Percentiles rank a stretch among this genome's conserved stretches.
Evolutionary conservation across 2,888 invertebrate genomes (phyloP).

Genomic region (Pyralis farinalis): DNA sequence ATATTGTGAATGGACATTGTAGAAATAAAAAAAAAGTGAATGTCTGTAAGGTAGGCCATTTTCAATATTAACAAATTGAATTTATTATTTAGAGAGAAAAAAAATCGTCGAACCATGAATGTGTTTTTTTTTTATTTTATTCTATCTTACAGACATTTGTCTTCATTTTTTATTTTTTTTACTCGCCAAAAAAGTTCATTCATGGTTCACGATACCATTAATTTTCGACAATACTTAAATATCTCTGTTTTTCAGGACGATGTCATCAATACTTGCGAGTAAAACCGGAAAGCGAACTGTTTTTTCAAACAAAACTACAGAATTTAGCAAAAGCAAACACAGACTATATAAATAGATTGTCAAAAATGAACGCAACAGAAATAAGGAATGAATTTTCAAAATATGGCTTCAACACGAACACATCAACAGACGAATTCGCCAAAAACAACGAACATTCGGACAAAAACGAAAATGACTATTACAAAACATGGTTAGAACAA

Average conservation of each 20-base stretch:
- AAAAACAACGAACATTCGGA: conserved; percentile 38
- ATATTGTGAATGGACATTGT: conserved; percentile 76
- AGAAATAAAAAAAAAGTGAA: conserved; percentile 46
- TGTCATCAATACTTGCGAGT: conserved; percentile 49
- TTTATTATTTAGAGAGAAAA: conserved; percentile 28
- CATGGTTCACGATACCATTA: conserved; percentile 59
- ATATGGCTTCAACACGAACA: conserved; percentile 59
- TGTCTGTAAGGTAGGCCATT: conserved; percentile 80
- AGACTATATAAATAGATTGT: conserved; percentile 55
- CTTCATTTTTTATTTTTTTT: conserved; percentile 24
- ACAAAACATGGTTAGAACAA: conserved; percentile 73
- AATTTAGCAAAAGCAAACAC: conserved; percentile 59
- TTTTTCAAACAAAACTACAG: conserved; percentile 64
- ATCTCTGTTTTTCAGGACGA: conserved; percentile 40
- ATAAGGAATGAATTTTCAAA: conserved; percentile 66
- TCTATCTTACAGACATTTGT: conserved; percentile 76
- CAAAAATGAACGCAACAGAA: conserved; percentile 64
- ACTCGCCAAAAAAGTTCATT: conserved; percentile 38
- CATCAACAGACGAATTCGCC: conserved; percentile 32
- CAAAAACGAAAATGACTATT: conserved; percentile 65
- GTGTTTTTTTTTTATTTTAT: conserved; percentile 34
- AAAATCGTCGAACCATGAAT: conserved; percentile 67
- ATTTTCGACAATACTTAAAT: conserved; percentile 2
- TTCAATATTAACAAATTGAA: conserved; percentile 44
- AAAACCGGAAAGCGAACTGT: conserved; percentile 68